Conservation (phyloP, 2,113 vertebrate species). For the Bubo scandiacus region DNA sequence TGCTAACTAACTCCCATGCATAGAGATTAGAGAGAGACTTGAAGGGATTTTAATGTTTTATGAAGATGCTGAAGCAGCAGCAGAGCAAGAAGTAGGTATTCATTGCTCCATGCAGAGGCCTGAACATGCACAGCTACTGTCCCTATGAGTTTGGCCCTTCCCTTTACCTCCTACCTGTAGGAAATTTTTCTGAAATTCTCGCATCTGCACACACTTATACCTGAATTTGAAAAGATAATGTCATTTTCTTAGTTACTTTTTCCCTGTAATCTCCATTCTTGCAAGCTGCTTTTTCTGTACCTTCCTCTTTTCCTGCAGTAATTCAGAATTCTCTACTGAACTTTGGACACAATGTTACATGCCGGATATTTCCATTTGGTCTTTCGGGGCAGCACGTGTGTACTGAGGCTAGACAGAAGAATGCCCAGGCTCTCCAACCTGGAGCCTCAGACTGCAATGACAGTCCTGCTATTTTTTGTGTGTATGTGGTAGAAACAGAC, state of each 20-base stretch:
- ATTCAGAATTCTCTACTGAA: not conserved
- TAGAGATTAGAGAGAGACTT: conserved; percentile 8
- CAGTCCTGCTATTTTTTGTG: not conserved
- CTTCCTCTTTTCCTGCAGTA: not conserved
- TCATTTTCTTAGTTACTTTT: not conserved
- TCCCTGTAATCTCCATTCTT: not conserved
- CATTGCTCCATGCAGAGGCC: not conserved
- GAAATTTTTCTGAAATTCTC: not conserved
- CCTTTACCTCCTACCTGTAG: not conserved
- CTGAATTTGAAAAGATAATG: not conserved
- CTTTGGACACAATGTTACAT: not conserved
- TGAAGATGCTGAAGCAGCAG: not conserved
- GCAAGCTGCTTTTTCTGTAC: not conserved
- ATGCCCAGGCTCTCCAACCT: not conserved
- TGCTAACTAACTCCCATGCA: not conserved
- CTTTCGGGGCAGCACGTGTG: not conserved
- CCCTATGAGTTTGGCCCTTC: not conserved
- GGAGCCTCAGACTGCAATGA: not conserved
- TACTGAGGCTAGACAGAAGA: not conserved
- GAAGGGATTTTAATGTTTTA: not conserved
- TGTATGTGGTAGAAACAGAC: not conserved
- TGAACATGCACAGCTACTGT: not conserved
- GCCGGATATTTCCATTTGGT: not conserved
- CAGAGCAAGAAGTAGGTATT: not conserved
- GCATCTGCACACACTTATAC: not conserved